Base-by-base conservation (phyloP, 2,797 vertebrate species). In the Linurgus olivaceus region DNA sequence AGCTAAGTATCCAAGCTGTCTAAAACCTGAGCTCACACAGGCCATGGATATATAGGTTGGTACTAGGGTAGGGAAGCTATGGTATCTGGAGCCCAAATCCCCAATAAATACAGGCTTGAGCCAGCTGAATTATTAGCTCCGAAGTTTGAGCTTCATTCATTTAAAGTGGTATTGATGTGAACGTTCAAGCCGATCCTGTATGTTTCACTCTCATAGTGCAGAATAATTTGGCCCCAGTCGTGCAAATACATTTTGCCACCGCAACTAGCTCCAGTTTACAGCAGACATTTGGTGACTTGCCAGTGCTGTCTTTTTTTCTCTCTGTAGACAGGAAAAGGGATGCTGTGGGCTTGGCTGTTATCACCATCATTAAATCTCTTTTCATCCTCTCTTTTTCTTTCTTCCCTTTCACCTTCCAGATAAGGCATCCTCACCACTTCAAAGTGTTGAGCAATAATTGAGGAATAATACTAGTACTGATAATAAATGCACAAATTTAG, bases 371-470 rank as follows among this genome's bases (percentile, higher is more conserved):
- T 52, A 95, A 62, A 88, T 35, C 23, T 42, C 47, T 57, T 74
- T 67, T 58, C 38, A 52, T 63, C 8, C 40, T 59, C 42, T 67
- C 63, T 25, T 68, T 84, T 81, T 37, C 52, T 47, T 58, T 31
- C 44, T 81, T 75, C 23, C 42, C 28, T 85, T 65, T 57, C 17
- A n/a, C n/a, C 16, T 65, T 78, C 54, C 17, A 28, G 19, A 66
- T 75, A 13, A 38, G 29, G 28, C 33, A 65, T 33, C 38, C 35
- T 54, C 35, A 16, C 3, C 33, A 12, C 47, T 85, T 72, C 2
- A 2, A 61, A 72, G 17, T 2, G 3, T 14, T 0, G 0, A 85
- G 54, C 50, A 75, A 52, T 13, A 26, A 9, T 2, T 1, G 1
- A 71, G 29, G 21, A 78, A 33, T 45, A 55, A 8, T 13, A 28